Evolutionary conservation across 2,113 vertebrate genomes (phyloP).

Genomic region (Morone saxatilis): DNA sequence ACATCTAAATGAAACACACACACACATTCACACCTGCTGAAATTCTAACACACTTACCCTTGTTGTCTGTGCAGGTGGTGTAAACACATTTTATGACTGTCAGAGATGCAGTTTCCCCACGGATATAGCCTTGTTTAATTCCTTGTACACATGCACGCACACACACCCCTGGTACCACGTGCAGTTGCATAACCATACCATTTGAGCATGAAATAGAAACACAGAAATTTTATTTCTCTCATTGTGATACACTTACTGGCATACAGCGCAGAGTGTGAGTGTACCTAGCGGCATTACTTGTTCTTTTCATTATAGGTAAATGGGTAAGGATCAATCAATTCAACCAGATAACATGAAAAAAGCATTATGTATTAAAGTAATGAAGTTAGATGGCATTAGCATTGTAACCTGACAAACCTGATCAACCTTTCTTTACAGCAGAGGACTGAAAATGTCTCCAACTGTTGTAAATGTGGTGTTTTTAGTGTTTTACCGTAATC

Average conservation of each 20-base stretch:
- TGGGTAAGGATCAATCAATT: no score
- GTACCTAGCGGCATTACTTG: background rate
- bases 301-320: background rate
- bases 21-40: constrained; percentile 34
- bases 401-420: background rate
- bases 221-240: background rate
- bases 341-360: no score
- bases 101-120: constrained; percentile 6
- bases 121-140: constrained; percentile 48
- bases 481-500: no score
- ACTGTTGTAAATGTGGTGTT: no score
- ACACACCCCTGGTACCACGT: background rate
- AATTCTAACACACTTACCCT: constrained; percentile 4
- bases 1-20: constrained; percentile 62
- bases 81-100: constrained; percentile 45
- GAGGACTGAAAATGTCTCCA: background rate
- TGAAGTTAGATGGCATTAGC: background rate
- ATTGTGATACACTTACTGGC: background rate
- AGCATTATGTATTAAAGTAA: no score
- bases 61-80: constrained; percentile 46
- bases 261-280: background rate
- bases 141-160: background rate
- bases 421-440: background rate
- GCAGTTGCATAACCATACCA: background rate
- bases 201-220: background rate